Evolutionary conservation across 2,113 vertebrate genomes (phyloP), one percentile per base, ranked within the genome.

Genomic region (Orthochromis malagaraziensis): DNA sequence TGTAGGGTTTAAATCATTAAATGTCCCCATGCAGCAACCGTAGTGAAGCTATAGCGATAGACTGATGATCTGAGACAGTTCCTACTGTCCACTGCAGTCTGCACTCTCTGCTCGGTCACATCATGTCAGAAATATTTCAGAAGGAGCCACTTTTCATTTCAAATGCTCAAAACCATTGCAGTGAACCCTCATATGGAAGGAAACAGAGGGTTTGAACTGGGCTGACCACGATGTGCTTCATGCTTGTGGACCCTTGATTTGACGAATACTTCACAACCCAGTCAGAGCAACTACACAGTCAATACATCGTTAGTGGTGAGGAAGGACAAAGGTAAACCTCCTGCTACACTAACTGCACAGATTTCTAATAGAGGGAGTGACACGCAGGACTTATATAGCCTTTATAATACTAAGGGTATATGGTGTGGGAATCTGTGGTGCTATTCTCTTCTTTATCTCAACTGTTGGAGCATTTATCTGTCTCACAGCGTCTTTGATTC

Each of bases 1-100:
- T 55, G 79, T 17, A 79, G 42, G 31, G 55, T 82, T 85, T 93
- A 35, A 92, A 90, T 88, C 84, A 86, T 92, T 88, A 80, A 91
- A 83, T 12, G 12, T 79, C 79, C 73, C 73, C 24, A 35, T 38
- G 6, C 21, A 40, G 21, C 83, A 83, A 63, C 42, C 47, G 42
- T 6, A 40, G 21, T 7, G 53, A 82, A 12, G 9, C 63, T 31
- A 58, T 63, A 68, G 70, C 31, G 26, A 73, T 21, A 85, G 60
- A 31, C 16, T 70, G 11, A 84, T 65, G 33, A 77, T 77, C 29
- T 49, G 21, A 81, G 83, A 80, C 47, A 35, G 55, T 4, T 73
- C 33, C 19, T 53, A 42, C 63, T 80, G 40, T 70, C 26, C 54
- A 21, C 49, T 70, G 73, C 31, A 49, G 45, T 21, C 21, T 38